Evolutionary conservation across 2,797 vertebrate species (phyloP).

Genomic region (Crocidura indochinensis): DNA sequence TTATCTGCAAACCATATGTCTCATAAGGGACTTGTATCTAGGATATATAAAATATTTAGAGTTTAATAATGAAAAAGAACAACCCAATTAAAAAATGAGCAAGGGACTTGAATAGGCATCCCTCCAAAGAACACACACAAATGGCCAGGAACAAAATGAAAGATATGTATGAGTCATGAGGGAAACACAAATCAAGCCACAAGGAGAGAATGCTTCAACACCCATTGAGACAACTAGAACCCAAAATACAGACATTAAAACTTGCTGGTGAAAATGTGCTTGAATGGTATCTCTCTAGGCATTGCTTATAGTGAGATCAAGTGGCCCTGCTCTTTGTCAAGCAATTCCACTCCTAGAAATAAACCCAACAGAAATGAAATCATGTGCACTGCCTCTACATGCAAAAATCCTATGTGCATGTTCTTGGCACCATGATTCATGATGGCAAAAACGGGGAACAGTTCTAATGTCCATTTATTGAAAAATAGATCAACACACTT

Average conservation of each 20-base stretch:
- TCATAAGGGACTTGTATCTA: not conserved
- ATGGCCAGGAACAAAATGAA: not conserved
- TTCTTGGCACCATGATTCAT: not conserved
- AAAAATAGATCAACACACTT: rapidly evolving
- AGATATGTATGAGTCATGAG: not conserved
- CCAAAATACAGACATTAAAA: not conserved
- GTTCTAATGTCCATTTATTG: not conserved
- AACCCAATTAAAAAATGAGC: not conserved
- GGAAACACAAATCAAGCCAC: not conserved
- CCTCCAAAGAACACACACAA: not conserved
- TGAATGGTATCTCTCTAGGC: rapidly evolving
- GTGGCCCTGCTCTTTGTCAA: not conserved
- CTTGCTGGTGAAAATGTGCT: not conserved
- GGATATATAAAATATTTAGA: not conserved
- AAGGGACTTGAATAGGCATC: not conserved
- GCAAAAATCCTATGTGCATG: not conserved
- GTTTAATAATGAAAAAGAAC: slow-evolving; percentile 1
- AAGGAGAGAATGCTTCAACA: not conserved
- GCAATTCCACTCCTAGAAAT: not conserved
- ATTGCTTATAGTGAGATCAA: not conserved
- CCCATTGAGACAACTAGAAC: not conserved
- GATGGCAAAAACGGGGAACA: not conserved
- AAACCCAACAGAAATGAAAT: not conserved
- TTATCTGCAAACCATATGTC: not conserved
- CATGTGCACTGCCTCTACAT: too few relatives aligned